Evolutionary conservation across 2,888 invertebrate species (phyloP).

Genomic region (Xestia xanthographa): DNA sequence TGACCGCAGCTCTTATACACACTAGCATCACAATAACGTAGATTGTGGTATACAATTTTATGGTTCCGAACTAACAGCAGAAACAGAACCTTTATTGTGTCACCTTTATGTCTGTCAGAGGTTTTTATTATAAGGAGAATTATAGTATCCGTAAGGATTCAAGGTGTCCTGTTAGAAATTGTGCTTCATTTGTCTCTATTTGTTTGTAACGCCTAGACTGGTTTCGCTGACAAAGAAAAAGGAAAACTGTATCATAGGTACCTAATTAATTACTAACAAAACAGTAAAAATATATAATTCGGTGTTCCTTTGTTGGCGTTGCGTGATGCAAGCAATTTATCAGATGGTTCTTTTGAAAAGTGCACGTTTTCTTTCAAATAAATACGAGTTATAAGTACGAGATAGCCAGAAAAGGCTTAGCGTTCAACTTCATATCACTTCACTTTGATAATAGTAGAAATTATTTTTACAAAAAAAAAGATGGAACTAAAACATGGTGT

Average conservation of each 20-base stretch:
- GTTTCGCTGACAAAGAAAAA: background rate
- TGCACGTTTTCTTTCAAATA: background rate
- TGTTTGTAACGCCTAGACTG: background rate
- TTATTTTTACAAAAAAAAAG: background rate
- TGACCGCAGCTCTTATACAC: background rate
- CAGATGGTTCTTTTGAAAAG: no score
- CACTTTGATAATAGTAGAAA: background rate
- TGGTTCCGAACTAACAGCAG: background rate
- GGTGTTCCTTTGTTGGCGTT: background rate
- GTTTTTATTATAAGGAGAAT: no score
- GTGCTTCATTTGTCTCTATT: background rate
- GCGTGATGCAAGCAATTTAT: constrained; percentile 35
- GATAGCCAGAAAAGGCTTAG: background rate
- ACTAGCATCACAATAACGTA: background rate
- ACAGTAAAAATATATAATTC: background rate
- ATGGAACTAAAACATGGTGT: no score
- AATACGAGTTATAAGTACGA: no score
- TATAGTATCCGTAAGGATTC: no score
- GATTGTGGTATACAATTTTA: background rate
- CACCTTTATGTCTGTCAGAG: background rate
- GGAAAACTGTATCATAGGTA: background rate
- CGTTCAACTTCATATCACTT: background rate
- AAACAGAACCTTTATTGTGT: background rate
- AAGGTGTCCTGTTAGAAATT: background rate
- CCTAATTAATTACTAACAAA: background rate